Evolutionary conservation across 1,140 invertebrate species (phyloP), one percentile per base, ranked within the genome.

Genomic region (Bombus huntii): DNA sequence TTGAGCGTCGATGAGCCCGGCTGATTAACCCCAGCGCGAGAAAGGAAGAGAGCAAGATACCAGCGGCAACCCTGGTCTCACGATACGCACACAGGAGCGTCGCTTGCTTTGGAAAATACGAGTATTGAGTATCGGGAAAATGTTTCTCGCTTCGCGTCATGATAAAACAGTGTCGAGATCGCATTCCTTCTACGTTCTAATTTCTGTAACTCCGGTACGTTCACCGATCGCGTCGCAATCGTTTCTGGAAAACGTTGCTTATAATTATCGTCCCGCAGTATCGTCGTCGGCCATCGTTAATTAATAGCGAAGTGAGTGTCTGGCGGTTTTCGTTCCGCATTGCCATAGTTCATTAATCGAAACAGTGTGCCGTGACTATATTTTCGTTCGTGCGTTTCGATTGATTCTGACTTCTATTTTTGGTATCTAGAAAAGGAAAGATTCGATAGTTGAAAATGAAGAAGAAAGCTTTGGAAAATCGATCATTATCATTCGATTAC

Each of bases 61-160:
- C n/a, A 31, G 13, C 5, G 5, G n/a, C 59, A 62, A 62, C 28
- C 25, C 44, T 22, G 13, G 57, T 47, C 25, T 66, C 15, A 1
- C 78, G 44, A 28, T 8, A 22, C 44, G 37, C 10, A 28, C 6
- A 34, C 31, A n/a, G 2, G 6, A 6, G 62, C n/a, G 10, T 25
- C 34, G 22, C 1, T 18, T 15, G 22, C 59, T 57, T 47, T 74
- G 34, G 57, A 39, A 42, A 66, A 78, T 68, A 71, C 42, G 57
- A 53, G 62, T 57, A 89, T 86, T 37, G 78, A 44, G 44, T 81
- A 66, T 80, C 59, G 85, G 72, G 53, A 13, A 74, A 83, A 83
- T 85, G 80, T 86, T 74, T 73, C 85, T 37, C 82, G 85, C 78
- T 89, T 81, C 73, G 47, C 31, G 79, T 73, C 71, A 71, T 79